Percentiles rank a stretch among this genome's conserved stretches.
Evolutionary conservation across 2,888 invertebrate genomes (phyloP).

Genomic region (Syritta pipiens): DNA sequence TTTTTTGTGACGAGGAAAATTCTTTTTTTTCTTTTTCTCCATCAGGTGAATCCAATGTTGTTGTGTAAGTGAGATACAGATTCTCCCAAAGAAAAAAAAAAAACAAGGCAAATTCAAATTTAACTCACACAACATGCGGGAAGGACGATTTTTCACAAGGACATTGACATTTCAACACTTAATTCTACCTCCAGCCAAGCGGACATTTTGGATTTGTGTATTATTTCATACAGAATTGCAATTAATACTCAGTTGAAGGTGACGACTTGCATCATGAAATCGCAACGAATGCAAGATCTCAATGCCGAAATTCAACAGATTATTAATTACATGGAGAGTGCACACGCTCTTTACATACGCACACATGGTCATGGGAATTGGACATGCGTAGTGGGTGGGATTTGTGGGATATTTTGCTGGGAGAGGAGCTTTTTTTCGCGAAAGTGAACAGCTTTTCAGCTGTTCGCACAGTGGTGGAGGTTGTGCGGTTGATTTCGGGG

Average conservation of each 20-base stretch:
- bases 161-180: background rate
- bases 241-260: background rate
- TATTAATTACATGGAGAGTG: slow-evolving; percentile 40
- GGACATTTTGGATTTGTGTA: background rate
- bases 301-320: slow-evolving; percentile 65
- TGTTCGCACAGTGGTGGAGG: slow-evolving; percentile 23
- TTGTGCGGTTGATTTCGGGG: background rate
- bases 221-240: background rate
- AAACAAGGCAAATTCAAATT: background rate
- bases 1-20: no score
- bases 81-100: background rate
- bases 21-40: slow-evolving; percentile 21
- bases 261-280: slow-evolving; percentile 1
- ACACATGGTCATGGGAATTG: slow-evolving; percentile 18
- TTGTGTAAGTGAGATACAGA: slow-evolving; percentile 28
- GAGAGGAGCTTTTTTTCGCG: slow-evolving; percentile 13
- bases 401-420: background rate
- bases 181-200: background rate
- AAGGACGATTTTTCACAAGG: slow-evolving; percentile 13
- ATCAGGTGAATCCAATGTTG: slow-evolving; percentile 40
- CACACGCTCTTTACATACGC: slow-evolving; percentile 19
- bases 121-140: slow-evolving; percentile 1
- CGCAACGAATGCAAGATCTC: slow-evolving; percentile 23
- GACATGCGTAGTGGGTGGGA: slow-evolving; percentile 40
- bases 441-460: slow-evolving; percentile 14